Evolutionary conservation across 2,113 vertebrate species (phyloP).

Genomic region (Felis chaus): DNA sequence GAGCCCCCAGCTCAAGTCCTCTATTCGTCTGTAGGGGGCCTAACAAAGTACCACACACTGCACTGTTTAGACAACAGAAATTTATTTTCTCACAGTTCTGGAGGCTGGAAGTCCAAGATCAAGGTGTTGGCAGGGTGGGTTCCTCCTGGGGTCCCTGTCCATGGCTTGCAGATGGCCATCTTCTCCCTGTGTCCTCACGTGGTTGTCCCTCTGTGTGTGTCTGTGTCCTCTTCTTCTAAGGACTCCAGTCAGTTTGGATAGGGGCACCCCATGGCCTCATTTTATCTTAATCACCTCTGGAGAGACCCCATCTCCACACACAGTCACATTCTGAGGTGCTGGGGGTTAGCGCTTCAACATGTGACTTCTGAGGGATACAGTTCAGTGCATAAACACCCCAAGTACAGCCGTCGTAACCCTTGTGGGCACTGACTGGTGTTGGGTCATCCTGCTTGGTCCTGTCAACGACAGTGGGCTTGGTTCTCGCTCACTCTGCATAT

Average conservation of each 20-base stretch:
- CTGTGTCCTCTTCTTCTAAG: neutral
- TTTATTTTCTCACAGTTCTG: neutral
- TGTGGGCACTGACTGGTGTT: neutral
- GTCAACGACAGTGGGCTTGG: neutral
- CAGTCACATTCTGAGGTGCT: neutral
- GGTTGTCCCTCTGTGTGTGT: neutral
- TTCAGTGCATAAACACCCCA: neutral
- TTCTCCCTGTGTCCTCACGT: neutral
- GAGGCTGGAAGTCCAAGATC: neutral
- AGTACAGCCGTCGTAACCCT: no score
- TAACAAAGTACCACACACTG: neutral
- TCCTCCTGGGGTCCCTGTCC: neutral
- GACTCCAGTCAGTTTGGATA: neutral
- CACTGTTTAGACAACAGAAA: neutral
- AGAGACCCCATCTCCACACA: neutral
- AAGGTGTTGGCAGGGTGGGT: neutral
- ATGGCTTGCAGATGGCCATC: neutral
- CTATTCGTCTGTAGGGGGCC: neutral
- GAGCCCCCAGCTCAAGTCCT: neutral
- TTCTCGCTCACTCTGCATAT: neutral
- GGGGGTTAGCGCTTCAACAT: neutral
- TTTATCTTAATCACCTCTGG: neutral
- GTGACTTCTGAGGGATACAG: neutral
- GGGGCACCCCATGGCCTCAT: conserved; percentile 18
- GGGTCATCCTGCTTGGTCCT: neutral